Evolutionary conservation across 2,797 vertebrate genomes (phyloP), one percentile per base, ranked within the genome.

Genomic region (Rhadinocentrus ornatus): DNA sequence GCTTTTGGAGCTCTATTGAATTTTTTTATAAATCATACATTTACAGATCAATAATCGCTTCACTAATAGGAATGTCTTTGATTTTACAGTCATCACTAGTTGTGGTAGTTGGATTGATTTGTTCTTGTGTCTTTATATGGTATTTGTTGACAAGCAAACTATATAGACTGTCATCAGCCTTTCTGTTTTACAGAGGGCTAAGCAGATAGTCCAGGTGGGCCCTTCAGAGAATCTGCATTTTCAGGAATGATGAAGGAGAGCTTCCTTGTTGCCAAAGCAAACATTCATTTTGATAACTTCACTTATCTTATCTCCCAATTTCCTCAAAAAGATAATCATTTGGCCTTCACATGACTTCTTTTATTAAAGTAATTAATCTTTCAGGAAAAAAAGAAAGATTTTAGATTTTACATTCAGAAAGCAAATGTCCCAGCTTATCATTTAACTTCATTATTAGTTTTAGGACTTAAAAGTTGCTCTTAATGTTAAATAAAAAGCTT

Each of bases 341-440:
- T 71, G 65, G 32, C 62, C 4, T 27, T 2, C 37, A 37, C 9
- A 52, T 31, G 29, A 20, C 20, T 39, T 69, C n/a, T 12, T 77
- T 81, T 84, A 79, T 84, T 81, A 76, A 67, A 80, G 52, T 61
- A 55, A 76, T 75, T 69, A 63, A 73, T 85, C 66, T 67, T 32
- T 44, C 35, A 31, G 31, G 2, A 29, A 31, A 31, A 31, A 31
- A 31, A 31, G 7, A 31, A 31, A 6, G 5, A 3, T 31, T 31
- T 31, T 31, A 48, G 46, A 48, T 20, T 16, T 46, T 18, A 48
- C 20, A 22, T 48, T 48, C 46, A 48, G 46, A 59, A 41, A 53
- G 31, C 12, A 57, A 57, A 12, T 37, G 24, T 64, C 8, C 8
- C 16, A 27, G 64, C 3, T 29, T 53, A 5, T 56, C 24, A 39